Evolutionary conservation across 2,888 invertebrate species (phyloP).

Genomic region (Drosophila borborema): DNA sequence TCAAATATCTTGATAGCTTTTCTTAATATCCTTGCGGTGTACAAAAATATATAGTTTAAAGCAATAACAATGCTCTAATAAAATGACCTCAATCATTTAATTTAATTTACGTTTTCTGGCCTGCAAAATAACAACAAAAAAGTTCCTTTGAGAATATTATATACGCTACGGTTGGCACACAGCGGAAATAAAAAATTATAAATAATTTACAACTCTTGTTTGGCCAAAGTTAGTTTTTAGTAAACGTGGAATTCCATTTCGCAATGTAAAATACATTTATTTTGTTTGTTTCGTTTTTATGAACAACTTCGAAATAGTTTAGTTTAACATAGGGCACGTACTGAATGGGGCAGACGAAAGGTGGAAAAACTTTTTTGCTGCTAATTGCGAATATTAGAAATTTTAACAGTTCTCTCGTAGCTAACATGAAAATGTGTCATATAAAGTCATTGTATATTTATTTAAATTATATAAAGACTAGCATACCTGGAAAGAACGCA

Average conservation of each 20-base stretch:
- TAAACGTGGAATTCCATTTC: neutral
- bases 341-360: neutral
- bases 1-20: conserved; percentile 71
- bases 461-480: no score
- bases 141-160: conserved; percentile 24
- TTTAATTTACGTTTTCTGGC: conserved; percentile 48
- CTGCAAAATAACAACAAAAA: conserved; percentile 14
- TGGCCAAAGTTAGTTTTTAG: conserved; percentile 1
- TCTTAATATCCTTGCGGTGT: conserved; percentile 66
- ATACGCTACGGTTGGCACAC: conserved; percentile 31
- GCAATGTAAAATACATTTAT: neutral
- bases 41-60: conserved; percentile 53
- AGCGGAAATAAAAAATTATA: conserved; percentile 15
- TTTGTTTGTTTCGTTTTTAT: neutral
- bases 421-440: neutral
- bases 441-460: no score
- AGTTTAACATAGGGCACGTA: neutral
- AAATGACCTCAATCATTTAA: conserved; percentile 72
- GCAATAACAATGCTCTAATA: conserved; percentile 48
- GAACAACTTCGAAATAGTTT: neutral
- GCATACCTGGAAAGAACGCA: no score
- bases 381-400: neutral
- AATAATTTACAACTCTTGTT: conserved; percentile 8
- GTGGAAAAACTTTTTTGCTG: neutral
- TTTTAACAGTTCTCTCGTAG: neutral